Evolutionary conservation across 2,888 invertebrate species (phyloP), one percentile per base, ranked within the genome.

Genomic region (Rhagonycha lutea): DNA sequence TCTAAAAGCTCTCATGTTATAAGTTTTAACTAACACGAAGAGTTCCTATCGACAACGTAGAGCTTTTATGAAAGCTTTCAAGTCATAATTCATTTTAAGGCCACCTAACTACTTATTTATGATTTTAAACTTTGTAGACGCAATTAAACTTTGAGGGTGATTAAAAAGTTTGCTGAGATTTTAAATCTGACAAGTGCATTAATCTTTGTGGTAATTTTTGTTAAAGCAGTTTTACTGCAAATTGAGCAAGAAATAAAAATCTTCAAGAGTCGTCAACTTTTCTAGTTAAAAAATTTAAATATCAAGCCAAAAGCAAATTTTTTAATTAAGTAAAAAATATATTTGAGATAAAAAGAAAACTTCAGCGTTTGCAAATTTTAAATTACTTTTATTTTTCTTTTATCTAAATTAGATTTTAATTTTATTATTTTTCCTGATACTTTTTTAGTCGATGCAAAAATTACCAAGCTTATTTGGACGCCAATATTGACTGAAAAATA

Each of bases 71-170:
- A 70, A 72, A 76, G 76, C 76, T 76, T 76, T 76, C 60, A 76
- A 70, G 74, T 74, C 70, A 72, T 78, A 72, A 78, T 78, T 78
- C 72, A 74, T 32, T 74, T 77, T 77, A 69, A 72, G 70, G 63
- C 69, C 73, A 68, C 74, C 77, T 72, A 79, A 81, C 79, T 80
- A 77, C 80, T 79, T 79, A 79, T 80, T 79, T 79, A 79, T 79
- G 79, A 80, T 80, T 80, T 81, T 79, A 80, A 80, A 81, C 81
- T 80, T 79, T 73, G 82, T 76, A 80, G 81, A 81, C 81, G 81
- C 82, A 82, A 84, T 84, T 83, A 84, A 84, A 84, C 82, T 84
- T 83, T 80, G 76, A 80, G 81, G 81, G 82, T 82, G 82, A 83
- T 84, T 83, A 84, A 83, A 82, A 83, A 83, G 82, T 83, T 74